These are phyloP conservation scores for Tachuris rubrigastra DNA, from an alignment of 2,113 vertebrate species.

Conservation along the genomic window DNA sequence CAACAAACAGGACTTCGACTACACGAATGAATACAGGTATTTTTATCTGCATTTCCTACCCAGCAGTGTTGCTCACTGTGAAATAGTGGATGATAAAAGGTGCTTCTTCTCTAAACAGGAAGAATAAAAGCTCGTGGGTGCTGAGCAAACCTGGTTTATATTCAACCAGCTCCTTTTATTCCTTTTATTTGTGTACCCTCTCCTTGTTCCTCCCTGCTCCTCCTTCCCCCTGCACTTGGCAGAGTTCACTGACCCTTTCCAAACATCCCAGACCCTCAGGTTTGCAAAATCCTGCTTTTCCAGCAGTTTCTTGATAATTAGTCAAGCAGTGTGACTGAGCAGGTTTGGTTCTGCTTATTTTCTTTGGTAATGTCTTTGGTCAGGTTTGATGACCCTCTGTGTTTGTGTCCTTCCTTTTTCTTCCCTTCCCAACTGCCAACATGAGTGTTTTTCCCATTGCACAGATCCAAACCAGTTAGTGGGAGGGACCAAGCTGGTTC, in stretches of 20 bases:
- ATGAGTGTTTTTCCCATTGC: background rate
- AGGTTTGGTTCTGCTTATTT: background rate
- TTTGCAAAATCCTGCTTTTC: background rate
- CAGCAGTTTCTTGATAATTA: background rate
- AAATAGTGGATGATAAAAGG: background rate
- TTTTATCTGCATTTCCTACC: background rate
- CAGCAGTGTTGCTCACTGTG: background rate
- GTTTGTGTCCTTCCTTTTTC: background rate
- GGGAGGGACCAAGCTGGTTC: background rate
- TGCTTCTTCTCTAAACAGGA: background rate
- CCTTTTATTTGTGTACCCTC: fast-evolving
- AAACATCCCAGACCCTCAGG: background rate
- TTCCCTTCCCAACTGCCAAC: background rate
- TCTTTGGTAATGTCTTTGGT: background rate
- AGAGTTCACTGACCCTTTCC: background rate
- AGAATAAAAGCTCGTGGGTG: background rate
- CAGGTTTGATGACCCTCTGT: background rate
- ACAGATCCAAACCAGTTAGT: background rate
- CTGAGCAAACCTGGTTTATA: background rate
- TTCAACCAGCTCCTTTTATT: background rate
- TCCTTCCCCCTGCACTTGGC: background rate
- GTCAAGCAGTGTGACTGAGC: background rate
- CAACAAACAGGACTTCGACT: conserved; percentile 96
- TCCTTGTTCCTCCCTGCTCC: background rate
- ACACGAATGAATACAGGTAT: conserved; percentile 95